Conservation (phyloP, 1,140 invertebrate species). For the Cyclargus thomasi region DNA sequence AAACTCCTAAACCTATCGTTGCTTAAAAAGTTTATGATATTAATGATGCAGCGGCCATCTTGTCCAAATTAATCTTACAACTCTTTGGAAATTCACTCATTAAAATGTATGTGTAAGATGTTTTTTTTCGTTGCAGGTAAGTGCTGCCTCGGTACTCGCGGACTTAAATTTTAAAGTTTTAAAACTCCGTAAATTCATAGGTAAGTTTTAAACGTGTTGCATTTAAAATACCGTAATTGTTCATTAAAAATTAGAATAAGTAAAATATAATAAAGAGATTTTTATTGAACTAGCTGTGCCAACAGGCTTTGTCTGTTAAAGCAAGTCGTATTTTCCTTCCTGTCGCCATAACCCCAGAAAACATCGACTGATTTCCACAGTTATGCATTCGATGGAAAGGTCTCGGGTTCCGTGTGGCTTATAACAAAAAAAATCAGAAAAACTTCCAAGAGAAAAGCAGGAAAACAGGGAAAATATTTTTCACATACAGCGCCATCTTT, state of each 20-base stretch:
- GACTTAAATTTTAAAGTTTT: neutral
- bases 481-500: no score
- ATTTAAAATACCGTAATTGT: neutral
- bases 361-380: no score
- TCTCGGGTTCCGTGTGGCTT: no score
- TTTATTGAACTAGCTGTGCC: no score
- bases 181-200: neutral
- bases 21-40: neutral
- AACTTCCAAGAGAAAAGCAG: no score
- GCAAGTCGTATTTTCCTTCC: no score
- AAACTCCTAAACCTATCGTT: no score
- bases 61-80: conserved; percentile 5
- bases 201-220: conserved; percentile 3
- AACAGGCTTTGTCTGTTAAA: no score
- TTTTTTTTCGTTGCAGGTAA: conserved; percentile 1
- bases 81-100: neutral
- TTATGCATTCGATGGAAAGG: no score
- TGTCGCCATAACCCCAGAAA: no score
- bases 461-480: no score
- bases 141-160: neutral
- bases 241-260: neutral
- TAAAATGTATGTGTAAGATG: neutral
- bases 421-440: no score
- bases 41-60: neutral
- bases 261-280: neutral